Evolutionary conservation across 1,140 invertebrate species (phyloP).

Genomic region (Drosophila bocqueti): DNA sequence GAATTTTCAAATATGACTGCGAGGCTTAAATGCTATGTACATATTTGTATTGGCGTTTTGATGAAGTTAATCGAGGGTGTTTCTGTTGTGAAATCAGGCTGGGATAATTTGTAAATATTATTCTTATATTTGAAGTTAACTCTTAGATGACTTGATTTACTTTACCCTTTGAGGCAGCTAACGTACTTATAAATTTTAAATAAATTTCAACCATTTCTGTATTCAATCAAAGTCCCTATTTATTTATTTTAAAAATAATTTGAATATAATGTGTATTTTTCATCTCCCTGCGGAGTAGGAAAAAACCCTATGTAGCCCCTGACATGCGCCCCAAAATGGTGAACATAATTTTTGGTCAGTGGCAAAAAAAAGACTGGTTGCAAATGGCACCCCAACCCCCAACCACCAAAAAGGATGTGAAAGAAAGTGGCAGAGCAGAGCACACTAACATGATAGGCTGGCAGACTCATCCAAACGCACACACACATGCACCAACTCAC

Average conservation of each 20-base stretch:
- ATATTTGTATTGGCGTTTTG: not conserved
- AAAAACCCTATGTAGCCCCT: constrained; percentile 25
- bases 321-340: constrained; percentile 54
- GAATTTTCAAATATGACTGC: not conserved
- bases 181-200: constrained; percentile 4
- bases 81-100: not conserved
- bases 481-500: constrained; percentile 19
- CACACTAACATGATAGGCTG: constrained; percentile 82
- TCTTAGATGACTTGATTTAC: not conserved
- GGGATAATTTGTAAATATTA: not conserved
- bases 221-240: constrained; percentile 20
- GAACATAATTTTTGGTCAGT: constrained; percentile 70
- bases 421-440: constrained; percentile 52
- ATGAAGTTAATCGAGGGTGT: constrained; percentile 4
- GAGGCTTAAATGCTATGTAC: not conserved
- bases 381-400: constrained; percentile 26
- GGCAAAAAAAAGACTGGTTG: constrained; percentile 34
- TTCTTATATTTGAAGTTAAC: not conserved
- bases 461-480: constrained; percentile 42
- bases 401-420: constrained; percentile 36
- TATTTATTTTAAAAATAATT: constrained; percentile 46
- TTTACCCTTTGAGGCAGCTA: not conserved
- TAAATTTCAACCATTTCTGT: not conserved
- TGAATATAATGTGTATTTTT: constrained; percentile 56
- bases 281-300: constrained; percentile 1